A percentile compares a stretch with the other conserved stretches of the same genome.
Conservation (phyloP, 2,797 vertebrate genomes). For the Leontopithecus rosalia region DNA sequence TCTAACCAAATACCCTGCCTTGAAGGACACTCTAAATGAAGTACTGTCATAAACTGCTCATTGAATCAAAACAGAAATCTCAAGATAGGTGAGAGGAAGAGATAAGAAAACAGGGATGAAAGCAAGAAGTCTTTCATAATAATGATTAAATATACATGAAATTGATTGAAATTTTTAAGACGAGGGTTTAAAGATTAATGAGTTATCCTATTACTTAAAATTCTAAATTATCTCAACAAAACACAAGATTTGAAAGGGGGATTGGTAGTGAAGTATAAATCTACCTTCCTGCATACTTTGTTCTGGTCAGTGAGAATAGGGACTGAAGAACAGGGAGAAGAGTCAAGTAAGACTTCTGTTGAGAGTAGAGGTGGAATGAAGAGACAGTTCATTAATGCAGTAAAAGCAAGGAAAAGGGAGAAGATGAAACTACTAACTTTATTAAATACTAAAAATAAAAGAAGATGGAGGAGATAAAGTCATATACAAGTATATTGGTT, state of each 20-base stretch:
- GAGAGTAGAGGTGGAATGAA: neutral
- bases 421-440: neutral
- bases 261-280: neutral
- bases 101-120: neutral
- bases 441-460: neutral
- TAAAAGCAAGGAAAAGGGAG: neutral
- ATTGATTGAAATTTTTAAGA: neutral
- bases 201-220: neutral
- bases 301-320: neutral
- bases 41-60: neutral
- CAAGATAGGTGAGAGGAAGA: neutral
- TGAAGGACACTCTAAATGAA: neutral
- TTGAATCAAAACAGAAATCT: neutral
- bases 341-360: neutral
- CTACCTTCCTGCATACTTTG: neutral
- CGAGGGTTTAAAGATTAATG: neutral
- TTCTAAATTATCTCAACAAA: neutral
- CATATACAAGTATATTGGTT: neutral
- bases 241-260: neutral
- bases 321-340: neutral
- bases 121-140: neutral
- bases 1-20: neutral
- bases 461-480: neutral
- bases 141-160: neutral
- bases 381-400: neutral